These are phyloP conservation scores for Ptyas mucosa DNA, from an alignment of 2,113 vertebrate species.

Conservation along the genomic window DNA sequence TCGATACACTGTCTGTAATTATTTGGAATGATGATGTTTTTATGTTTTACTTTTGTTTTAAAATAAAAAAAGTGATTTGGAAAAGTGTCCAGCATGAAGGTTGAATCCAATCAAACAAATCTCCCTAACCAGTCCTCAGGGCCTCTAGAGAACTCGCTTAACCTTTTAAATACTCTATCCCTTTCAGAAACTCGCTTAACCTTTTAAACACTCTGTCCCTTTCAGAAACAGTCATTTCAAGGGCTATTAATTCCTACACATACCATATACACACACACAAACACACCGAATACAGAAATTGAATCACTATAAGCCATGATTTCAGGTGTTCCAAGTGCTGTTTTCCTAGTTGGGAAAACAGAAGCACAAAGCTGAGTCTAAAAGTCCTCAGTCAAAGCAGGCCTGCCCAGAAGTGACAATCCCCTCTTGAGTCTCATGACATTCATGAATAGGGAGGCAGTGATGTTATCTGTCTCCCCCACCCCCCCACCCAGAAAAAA, in stretches of 20 bases:
- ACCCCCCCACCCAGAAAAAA: background rate
- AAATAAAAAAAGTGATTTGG: too few species aligned
- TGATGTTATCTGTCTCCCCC: background rate
- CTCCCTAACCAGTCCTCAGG: background rate
- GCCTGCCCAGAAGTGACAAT: background rate
- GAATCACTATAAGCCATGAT: background rate
- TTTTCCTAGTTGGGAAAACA: background rate
- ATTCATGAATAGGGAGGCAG: background rate
- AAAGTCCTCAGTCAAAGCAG: background rate
- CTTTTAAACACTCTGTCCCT: background rate
- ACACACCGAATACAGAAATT: background rate
- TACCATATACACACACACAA: background rate
- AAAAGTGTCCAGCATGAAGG: background rate
- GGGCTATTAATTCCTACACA: background rate
- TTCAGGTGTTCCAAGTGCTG: background rate
- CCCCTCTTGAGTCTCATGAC: background rate
- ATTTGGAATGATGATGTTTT: too few species aligned
- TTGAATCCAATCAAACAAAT: background rate
- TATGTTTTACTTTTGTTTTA: too few species aligned
- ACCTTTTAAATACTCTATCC: background rate
- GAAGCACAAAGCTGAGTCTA: background rate
- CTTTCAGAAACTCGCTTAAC: background rate
- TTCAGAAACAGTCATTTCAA: background rate
- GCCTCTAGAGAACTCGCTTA: background rate
- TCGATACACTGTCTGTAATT: too few species aligned